Percentiles rank a stretch among this genome's conserved stretches.
These are phyloP conservation scores for Epinotia nisella DNA, from an alignment of 2,888 invertebrate genomes.

Conservation along the genomic window DNA sequence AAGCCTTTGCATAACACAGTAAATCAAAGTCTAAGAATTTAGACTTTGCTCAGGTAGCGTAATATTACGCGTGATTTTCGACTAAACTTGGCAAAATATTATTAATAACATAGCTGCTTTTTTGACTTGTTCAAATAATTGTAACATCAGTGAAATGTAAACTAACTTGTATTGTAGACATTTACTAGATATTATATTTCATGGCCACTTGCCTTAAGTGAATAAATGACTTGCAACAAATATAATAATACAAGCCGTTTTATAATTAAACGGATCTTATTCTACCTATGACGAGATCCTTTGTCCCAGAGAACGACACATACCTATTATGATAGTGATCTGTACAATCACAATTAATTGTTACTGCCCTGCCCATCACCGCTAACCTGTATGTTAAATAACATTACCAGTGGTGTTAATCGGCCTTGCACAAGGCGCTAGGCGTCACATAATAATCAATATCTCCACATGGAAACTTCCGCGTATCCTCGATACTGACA, in stretches of 20 bases:
- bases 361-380: background rate
- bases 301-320: background rate
- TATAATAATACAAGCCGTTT: too few species aligned
- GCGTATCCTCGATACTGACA: background rate
- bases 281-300: too few species aligned
- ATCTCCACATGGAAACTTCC: background rate
- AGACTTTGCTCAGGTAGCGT: conserved; percentile 26
- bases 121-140: background rate
- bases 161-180: background rate
- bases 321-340: background rate
- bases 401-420: too few species aligned
- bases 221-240: too few species aligned
- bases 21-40: conserved; percentile 32
- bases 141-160: background rate
- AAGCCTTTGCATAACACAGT: conserved; percentile 37
- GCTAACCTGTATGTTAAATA: background rate
- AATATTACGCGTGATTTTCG: background rate
- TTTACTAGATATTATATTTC: background rate
- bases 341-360: background rate
- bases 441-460: background rate
- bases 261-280: too few species aligned
- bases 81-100: background rate
- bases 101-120: background rate
- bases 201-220: background rate
- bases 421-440: background rate